These are phyloP conservation scores for Alcis repandata DNA, from an alignment of 2,888 invertebrate species.

Conservation along the genomic window DNA sequence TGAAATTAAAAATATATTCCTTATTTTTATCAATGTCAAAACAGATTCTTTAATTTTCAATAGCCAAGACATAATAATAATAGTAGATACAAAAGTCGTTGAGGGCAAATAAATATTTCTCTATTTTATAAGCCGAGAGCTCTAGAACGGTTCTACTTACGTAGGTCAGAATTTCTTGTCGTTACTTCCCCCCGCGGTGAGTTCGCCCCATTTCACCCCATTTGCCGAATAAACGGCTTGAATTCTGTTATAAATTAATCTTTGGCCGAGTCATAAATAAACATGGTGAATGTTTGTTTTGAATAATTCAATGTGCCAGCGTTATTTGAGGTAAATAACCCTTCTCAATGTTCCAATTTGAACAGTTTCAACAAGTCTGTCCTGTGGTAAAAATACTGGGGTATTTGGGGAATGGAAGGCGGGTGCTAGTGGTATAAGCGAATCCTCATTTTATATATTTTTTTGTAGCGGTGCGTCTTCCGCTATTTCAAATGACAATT, in stretches of 20 bases:
- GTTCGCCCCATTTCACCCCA: conserved; percentile 31
- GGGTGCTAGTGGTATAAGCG: too few relatives aligned
- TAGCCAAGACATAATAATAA: not conserved
- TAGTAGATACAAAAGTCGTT: too few relatives aligned
- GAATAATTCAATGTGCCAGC: conserved; percentile 52
- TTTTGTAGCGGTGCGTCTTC: too few relatives aligned
- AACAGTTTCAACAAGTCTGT: conserved; percentile 16
- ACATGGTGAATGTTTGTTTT: conserved; percentile 46
- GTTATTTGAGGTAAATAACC: conserved; percentile 51
- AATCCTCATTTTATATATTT: too few relatives aligned
- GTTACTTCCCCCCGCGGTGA: conserved; percentile 6
- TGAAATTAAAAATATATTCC: too few relatives aligned
- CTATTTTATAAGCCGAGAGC: not conserved
- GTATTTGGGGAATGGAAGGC: conserved; percentile 6
- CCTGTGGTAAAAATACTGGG: conserved; percentile 34
- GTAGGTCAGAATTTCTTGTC: conserved; percentile 20
- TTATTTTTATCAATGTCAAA: too few relatives aligned
- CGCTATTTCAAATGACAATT: too few relatives aligned
- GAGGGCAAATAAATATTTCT: not conserved
- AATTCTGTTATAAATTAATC: conserved; percentile 42
- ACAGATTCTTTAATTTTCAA: too few relatives aligned
- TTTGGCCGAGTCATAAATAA: conserved; percentile 42
- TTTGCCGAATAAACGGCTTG: conserved; percentile 32
- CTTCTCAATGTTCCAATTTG: conserved; percentile 45
- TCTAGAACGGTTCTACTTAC: conserved; percentile 4